A percentile compares a stretch with the other conserved stretches of the same genome.
These are phyloP conservation scores for Tyria jacobaeae DNA, from an alignment of 2,888 invertebrate genomes.

Conservation along the genomic window DNA sequence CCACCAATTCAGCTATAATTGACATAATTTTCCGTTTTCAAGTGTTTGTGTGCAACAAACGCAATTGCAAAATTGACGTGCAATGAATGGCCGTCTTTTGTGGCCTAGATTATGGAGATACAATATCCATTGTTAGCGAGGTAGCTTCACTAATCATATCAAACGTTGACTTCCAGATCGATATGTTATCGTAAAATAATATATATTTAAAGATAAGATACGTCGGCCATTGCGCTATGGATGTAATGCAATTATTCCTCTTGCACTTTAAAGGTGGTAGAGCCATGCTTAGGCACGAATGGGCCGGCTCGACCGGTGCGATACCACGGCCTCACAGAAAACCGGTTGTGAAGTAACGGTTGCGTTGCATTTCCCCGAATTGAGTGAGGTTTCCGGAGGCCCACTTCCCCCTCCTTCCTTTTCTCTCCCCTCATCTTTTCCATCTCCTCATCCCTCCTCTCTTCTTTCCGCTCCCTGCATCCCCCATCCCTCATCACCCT, in stretches of 20 bases:
- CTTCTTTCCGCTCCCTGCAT: too few species aligned
- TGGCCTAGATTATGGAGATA: constrained; percentile 3
- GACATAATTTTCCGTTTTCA: neutral
- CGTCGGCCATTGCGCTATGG: neutral
- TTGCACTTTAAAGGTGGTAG: neutral
- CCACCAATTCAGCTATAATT: neutral
- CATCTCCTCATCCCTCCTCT: too few species aligned
- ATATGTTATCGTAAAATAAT: constrained; percentile 5
- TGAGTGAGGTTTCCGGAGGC: too few species aligned
- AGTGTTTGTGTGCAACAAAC: neutral
- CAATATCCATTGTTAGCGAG: neutral
- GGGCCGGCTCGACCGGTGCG: too few species aligned
- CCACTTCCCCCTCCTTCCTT: too few species aligned
- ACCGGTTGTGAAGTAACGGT: too few species aligned
- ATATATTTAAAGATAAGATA: neutral
- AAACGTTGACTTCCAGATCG: neutral
- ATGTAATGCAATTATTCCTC: neutral
- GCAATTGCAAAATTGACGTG: constrained; percentile 14
- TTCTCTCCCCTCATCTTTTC: too few species aligned
- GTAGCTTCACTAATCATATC: neutral
- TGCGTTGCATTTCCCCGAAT: too few species aligned
- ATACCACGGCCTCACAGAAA: too few species aligned
- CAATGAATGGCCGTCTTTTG: constrained; percentile 6
- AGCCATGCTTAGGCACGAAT: too few species aligned
- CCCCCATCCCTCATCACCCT: too few species aligned